Evolutionary conservation across 1,140 invertebrate genomes (phyloP).

Genomic region (Brachionus koreanus): DNA sequence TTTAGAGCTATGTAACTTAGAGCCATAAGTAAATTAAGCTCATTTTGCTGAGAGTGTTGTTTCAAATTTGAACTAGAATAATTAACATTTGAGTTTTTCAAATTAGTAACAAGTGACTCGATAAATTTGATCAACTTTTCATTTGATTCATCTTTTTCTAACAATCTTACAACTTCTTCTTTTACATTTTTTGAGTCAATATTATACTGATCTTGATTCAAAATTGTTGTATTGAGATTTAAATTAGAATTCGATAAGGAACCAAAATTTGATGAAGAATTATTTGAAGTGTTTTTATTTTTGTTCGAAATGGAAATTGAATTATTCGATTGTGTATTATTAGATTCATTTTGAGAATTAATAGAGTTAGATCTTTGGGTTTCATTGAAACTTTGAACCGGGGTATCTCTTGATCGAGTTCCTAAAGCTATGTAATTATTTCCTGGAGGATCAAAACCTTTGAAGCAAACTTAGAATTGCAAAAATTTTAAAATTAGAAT

Average conservation of each 20-base stretch:
- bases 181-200: conserved; percentile 28
- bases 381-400: not conserved
- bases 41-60: not conserved
- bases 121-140: conserved; percentile 38
- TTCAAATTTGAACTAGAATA: not conserved
- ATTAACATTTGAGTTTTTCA: not conserved
- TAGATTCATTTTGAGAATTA: not conserved
- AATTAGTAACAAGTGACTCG: not conserved
- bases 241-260: not conserved
- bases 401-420: not conserved
- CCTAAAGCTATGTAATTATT: conserved; percentile 44
- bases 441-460: conserved; percentile 42
- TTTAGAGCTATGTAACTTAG: conserved; percentile 20
- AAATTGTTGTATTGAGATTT: not conserved
- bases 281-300: not conserved
- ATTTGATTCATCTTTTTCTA: conserved; percentile 30
- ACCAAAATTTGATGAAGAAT: conserved; percentile 12
- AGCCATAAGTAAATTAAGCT: conserved; percentile 31
- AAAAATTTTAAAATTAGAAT: not conserved
- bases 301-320: not conserved
- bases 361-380: not conserved
- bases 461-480: not conserved
- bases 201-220: not conserved
- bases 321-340: not conserved
- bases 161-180: conserved; percentile 11